Evolutionary conservation across 2,888 invertebrate genomes (phyloP).

Genomic region (Plebejus argus): DNA sequence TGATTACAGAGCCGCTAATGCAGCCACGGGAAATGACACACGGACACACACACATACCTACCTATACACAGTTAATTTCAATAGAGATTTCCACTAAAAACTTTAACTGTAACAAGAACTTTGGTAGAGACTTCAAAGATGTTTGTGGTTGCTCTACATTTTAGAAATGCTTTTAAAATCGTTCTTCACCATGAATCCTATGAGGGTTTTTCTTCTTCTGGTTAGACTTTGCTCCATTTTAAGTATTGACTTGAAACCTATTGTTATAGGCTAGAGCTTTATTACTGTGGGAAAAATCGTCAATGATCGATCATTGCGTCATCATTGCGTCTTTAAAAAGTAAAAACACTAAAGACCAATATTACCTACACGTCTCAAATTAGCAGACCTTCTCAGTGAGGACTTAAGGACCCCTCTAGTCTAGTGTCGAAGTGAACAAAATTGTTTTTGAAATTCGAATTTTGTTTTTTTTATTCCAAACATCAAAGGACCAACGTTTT

Average conservation of each 20-base stretch:
- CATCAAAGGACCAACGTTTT: slow-evolving; percentile 17
- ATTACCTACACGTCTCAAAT: no score
- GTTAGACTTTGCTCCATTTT: no score
- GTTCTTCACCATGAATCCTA: not conserved
- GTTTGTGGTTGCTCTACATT: not conserved
- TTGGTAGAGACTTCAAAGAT: not conserved
- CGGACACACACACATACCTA: not conserved
- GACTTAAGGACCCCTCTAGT: not conserved
- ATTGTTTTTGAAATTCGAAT: slow-evolving; percentile 13
- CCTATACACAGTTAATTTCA: not conserved
- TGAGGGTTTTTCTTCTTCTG: no score
- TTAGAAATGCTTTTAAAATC: not conserved
- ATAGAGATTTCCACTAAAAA: not conserved
- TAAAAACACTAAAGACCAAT: not conserved
- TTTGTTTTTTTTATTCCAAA: slow-evolving; percentile 16
- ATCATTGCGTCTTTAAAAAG: not conserved
- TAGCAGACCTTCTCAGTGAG: no score
- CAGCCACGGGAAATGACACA: slow-evolving; percentile 23
- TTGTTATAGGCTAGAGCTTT: no score
- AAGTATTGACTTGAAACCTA: no score
- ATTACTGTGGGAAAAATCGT: not conserved
- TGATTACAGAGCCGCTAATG: slow-evolving; percentile 45
- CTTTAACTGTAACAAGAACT: not conserved
- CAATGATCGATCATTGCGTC: not conserved
- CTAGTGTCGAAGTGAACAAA: not conserved